A percentile compares a stretch with the other conserved stretches of the same genome.
These are phyloP conservation scores for Gnathonemus longibarbis DNA, from an alignment of 2,113 vertebrate species.

Conservation along the genomic window DNA sequence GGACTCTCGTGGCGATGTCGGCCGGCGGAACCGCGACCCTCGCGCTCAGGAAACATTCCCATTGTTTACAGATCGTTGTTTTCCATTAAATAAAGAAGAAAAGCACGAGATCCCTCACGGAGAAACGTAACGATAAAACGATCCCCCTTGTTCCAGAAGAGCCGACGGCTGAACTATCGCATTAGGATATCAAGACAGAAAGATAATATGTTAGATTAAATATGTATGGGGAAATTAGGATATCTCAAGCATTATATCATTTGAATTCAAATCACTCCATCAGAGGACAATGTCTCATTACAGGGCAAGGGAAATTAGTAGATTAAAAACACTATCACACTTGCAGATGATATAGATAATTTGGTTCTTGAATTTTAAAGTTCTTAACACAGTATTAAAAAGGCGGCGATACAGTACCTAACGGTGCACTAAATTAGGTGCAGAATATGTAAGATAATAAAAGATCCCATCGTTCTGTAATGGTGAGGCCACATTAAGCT, in stretches of 20 bases:
- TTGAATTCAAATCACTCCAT: conserved; percentile 71
- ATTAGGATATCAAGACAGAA: conserved; percentile 47
- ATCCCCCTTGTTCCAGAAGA: conserved; percentile 15
- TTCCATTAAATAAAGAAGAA: neutral
- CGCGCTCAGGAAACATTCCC: neutral
- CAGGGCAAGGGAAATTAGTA: conserved; percentile 60
- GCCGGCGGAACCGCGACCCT: neutral
- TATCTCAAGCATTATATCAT: conserved; percentile 70
- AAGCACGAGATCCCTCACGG: neutral
- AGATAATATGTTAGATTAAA: conserved; percentile 72
- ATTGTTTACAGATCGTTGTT: neutral
- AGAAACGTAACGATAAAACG: neutral
- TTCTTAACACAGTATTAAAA: conserved; percentile 33
- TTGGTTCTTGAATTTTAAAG: conserved; percentile 40
- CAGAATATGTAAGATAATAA: conserved; percentile 14
- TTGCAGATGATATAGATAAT: conserved; percentile 54
- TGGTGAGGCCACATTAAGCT: conserved; percentile 9
- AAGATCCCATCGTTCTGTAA: conserved; percentile 5
- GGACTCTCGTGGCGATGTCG: neutral
- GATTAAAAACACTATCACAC: conserved; percentile 61
- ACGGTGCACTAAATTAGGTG: conserved; percentile 13
- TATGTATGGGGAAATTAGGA: conserved; percentile 70
- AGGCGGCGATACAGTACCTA: conserved; percentile 5
- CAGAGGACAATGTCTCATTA: conserved; percentile 60
- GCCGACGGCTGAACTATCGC: conserved; percentile 45